These are phyloP conservation scores for Nannoperca obscura DNA, from an alignment of 2,797 vertebrate species.

Conservation along the genomic window DNA sequence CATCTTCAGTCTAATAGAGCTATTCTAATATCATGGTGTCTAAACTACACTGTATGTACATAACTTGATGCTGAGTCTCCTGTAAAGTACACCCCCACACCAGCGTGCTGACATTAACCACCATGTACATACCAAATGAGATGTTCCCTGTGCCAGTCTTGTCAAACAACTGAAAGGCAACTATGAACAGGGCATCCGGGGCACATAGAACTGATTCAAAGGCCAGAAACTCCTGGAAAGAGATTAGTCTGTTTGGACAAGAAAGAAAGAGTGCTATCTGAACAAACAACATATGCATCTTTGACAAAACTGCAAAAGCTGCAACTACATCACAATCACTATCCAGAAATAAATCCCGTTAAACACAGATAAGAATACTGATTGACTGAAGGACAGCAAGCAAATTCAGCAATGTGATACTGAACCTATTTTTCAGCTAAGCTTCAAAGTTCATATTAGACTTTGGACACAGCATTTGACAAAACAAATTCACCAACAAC, in stretches of 20 bases:
- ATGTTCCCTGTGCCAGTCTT: slow-evolving; percentile 93
- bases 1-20: slow-evolving; percentile 13
- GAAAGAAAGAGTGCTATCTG: slow-evolving; percentile 62
- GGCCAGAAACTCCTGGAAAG: slow-evolving; percentile 97
- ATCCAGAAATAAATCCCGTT: not conserved
- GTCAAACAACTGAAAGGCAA: slow-evolving; percentile 98
- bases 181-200: slow-evolving; percentile 95
- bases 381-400: not conserved
- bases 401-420: not conserved
- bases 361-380: not conserved
- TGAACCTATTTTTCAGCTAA: not conserved
- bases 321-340: not conserved
- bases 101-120: slow-evolving; percentile 17
- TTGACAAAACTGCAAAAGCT: slow-evolving; percentile 22
- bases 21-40: slow-evolving; percentile 6
- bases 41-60: not conserved
- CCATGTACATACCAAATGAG: slow-evolving; percentile 92
- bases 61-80: slow-evolving; percentile 2
- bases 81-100: slow-evolving; percentile 1
- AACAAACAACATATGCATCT: slow-evolving; percentile 40
- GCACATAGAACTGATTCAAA: slow-evolving; percentile 96
- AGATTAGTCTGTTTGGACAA: slow-evolving; percentile 91
- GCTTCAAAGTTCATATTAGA: not conserved
- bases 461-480: not conserved
- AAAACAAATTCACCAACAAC: not conserved